These are phyloP conservation scores for Polypedilum vanderplanki DNA, from an alignment of 1,140 invertebrate genomes.

Conservation along the genomic window DNA sequence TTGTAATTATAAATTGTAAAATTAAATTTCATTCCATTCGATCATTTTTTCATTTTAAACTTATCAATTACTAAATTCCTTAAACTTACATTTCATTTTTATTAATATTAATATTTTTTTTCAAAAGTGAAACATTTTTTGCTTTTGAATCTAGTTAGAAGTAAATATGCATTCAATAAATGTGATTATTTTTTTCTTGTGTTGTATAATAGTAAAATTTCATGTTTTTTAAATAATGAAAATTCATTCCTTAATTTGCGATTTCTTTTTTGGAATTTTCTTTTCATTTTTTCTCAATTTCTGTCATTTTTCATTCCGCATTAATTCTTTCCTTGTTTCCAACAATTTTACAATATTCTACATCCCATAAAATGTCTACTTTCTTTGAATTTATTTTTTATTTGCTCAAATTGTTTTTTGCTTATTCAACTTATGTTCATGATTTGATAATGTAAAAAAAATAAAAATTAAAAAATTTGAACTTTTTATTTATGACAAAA, in stretches of 20 bases:
- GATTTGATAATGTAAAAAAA: no score
- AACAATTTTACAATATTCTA: slow-evolving; percentile 43
- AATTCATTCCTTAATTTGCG: slow-evolving; percentile 18
- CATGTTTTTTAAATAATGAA: slow-evolving; percentile 21
- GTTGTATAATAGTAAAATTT: slow-evolving; percentile 26
- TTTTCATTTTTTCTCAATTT: not conserved
- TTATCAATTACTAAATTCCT: slow-evolving; percentile 26
- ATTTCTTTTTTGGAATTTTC: not conserved
- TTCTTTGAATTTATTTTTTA: not conserved
- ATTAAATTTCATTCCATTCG: not conserved
- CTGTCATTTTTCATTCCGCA: not conserved
- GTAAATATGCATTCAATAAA: slow-evolving; percentile 14
- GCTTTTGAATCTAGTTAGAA: slow-evolving; percentile 16
- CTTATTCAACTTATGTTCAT: no score
- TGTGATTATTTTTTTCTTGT: slow-evolving; percentile 9
- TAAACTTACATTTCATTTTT: slow-evolving; percentile 1
- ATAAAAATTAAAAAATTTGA: no score
- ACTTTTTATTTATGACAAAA: no score
- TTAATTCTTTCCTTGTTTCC: slow-evolving; percentile 34
- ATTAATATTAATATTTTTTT: slow-evolving; percentile 11
- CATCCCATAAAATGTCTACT: slow-evolving; percentile 44
- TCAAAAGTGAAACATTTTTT: slow-evolving; percentile 27
- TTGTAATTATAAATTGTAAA: slow-evolving; percentile 12
- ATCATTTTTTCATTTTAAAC: not conserved
- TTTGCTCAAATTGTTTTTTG: no score